Evolutionary conservation across 2,797 vertebrate species (phyloP).

Genomic region (Glyptemys insculpta): DNA sequence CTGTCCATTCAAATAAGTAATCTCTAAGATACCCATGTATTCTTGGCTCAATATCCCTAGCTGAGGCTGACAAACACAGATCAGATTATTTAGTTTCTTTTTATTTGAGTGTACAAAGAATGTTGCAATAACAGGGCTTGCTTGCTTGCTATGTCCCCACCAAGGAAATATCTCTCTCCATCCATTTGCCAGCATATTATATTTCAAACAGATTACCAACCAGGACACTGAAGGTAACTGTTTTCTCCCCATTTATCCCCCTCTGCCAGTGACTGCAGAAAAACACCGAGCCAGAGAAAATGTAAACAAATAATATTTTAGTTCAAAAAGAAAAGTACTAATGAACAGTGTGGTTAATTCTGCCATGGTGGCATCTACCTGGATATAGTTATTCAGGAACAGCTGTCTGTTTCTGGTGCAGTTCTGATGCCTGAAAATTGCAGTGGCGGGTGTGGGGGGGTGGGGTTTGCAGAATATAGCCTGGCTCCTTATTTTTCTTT

Average conservation of each 20-base stretch:
- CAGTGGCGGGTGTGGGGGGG: rapidly evolving
- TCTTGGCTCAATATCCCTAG: too few species aligned
- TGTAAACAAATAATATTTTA: not conserved
- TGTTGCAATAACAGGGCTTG: not conserved
- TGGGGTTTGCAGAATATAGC: not conserved
- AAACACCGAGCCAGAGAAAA: not conserved
- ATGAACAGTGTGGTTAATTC: not conserved
- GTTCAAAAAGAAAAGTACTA: not conserved
- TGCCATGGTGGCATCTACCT: not conserved
- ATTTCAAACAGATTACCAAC: not conserved
- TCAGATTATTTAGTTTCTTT: not conserved
- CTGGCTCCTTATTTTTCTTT: not conserved
- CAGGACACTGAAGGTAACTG: not conserved
- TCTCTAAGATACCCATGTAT: not conserved
- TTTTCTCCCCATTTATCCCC: not conserved
- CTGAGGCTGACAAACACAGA: not conserved
- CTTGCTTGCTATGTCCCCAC: not conserved
- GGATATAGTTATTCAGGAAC: not conserved
- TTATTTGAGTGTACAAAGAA: not conserved
- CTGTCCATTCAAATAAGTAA: not conserved
- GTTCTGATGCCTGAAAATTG: not conserved
- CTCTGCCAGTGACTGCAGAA: not conserved
- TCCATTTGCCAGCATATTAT: not conserved
- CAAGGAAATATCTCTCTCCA: not conserved
- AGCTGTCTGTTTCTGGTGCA: not conserved